Base-by-base conservation (phyloP, 2,113 vertebrate genomes). In the Antechinus flavipes region DNA sequence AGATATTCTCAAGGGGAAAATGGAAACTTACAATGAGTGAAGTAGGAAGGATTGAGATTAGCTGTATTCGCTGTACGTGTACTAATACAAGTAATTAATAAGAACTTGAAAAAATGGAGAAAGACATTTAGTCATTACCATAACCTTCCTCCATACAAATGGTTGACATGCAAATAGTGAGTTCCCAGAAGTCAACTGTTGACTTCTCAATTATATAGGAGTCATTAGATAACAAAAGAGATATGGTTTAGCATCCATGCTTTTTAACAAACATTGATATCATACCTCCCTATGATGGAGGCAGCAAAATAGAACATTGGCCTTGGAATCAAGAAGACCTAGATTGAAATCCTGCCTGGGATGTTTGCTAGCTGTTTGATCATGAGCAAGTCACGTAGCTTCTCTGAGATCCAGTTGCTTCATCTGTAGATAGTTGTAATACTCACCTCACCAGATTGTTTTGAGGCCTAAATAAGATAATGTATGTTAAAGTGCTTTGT, bases 11-110 rank as follows among this genome's bases (percentile, higher is more conserved):
- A 91, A 4, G 89, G 47, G 1, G 0, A 91, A 3, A 84, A 53
- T 91, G 93, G 95, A 95, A 47, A 56, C 2, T 95, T 92, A 90
- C 97, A 97, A 96, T 97, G 90, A 96, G 94, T 96, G 96, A 93
- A 93, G 91, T 94, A 94, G 68, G 90, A 92, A 54, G 93, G 58
- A 93, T 96, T 96, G 92, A 93, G 92, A 56, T 93, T 96, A 94
- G 93, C 93, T 91, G 61, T 54, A 68, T 97, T 96, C 27, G 50
- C 95, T 84, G 90, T 92, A 92, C 55, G n/a, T n/a, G 4, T 42
- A 76, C 27, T 35, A 68, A 58, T 91, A 95, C 76, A 8, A 23
- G 89, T 76, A 92, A 95, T 91, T 92, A 95, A 54, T 93, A 53
- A 30, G 76, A 25, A 58, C 91, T 93, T 93, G 93, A 47, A 91